phyloP scores from a whole-genome alignment of 2,113 vertebrate species.

The Pithys albifrons region DNA sequence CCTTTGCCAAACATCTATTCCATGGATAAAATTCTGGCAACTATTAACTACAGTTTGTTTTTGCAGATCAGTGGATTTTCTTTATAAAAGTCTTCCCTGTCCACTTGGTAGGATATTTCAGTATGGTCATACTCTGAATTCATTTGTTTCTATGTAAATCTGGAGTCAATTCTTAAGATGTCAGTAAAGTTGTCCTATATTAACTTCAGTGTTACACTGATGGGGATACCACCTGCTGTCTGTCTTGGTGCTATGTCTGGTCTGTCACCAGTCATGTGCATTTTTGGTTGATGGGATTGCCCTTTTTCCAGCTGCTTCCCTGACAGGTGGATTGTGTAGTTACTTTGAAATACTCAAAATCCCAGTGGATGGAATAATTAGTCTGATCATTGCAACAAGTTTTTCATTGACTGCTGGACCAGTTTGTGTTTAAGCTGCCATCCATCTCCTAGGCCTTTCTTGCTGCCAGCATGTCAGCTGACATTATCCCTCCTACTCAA shows the following conservation, averaged over 20 bases:
- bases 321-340: neutral
- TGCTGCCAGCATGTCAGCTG: conserved; percentile 9
- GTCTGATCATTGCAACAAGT: conserved; percentile 2
- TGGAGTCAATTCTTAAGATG: neutral
- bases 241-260: neutral
- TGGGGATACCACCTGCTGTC: neutral
- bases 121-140: neutral
- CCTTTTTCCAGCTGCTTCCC: neutral
- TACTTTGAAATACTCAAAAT: conserved; percentile 18
- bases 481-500: neutral
- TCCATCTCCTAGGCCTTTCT: conserved; percentile 30
- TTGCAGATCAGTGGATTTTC: neutral
- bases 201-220: neutral
- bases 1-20: neutral
- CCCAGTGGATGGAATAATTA: conserved; percentile 32
- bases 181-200: neutral
- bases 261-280: neutral
- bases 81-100: neutral
- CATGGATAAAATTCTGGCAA: neutral
- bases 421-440: conserved; percentile 10
- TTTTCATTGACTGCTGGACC: conserved; percentile 8
- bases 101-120: neutral
- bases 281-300: neutral
- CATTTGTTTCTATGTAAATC: neutral
- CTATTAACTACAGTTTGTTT: neutral